phyloP scores from a whole-genome alignment of 2,113 vertebrate species.

The Meleagris gallopavo region DNA sequence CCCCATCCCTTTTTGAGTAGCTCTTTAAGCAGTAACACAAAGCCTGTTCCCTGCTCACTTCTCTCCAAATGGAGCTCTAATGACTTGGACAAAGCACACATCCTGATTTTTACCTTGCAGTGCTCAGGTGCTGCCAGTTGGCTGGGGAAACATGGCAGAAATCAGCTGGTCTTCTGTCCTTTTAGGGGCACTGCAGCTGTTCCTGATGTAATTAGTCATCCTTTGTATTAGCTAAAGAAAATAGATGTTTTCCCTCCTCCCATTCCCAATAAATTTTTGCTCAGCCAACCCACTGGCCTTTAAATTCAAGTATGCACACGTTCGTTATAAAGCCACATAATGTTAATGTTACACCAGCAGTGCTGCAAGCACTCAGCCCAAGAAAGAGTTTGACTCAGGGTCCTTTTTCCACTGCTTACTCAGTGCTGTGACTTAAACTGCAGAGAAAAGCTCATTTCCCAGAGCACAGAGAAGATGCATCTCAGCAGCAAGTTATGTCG shows the following conservation, averaged over 20 bases:
- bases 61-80: background rate
- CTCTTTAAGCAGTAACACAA: background rate
- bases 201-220: conserved; percentile 29
- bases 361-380: background rate
- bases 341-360: conserved; percentile 13
- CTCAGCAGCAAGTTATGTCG: background rate
- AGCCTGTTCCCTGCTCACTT: background rate
- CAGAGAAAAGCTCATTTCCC: conserved; percentile 44
- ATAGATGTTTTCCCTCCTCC: conserved; percentile 19
- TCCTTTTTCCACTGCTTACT: conserved; percentile 1
- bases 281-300: conserved; percentile 45
- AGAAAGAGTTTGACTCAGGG: background rate
- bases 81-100: conserved; percentile 28
- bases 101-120: conserved; percentile 29
- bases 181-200: conserved; percentile 50
- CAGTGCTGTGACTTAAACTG: background rate
- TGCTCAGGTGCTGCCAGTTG: conserved; percentile 12
- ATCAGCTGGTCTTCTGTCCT: conserved; percentile 36
- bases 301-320: conserved; percentile 26
- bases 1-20: background rate
- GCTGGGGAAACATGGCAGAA: background rate
- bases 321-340: conserved; percentile 53
- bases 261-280: conserved; percentile 17
- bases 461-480: background rate
- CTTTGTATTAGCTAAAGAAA: background rate